Evolutionary conservation across 2,888 invertebrate species (phyloP), one percentile per base, ranked within the genome.

Genomic region (Ornithoptera priamus): DNA sequence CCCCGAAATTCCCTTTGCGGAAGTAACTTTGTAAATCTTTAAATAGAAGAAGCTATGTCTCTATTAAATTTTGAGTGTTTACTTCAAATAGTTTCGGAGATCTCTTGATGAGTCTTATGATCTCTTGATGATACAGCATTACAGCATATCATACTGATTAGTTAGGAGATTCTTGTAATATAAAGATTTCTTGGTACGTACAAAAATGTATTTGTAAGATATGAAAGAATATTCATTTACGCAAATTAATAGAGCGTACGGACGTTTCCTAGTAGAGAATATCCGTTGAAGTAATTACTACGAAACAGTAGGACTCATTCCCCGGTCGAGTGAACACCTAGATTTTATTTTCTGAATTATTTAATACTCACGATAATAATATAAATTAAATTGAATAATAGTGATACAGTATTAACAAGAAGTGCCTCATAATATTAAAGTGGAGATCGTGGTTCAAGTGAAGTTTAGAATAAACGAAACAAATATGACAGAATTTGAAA

Each of bases 401-500:
- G 18, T 17, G 10, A 5, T 50, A 50, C 1, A 50, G 10, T 10
- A 39, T 39, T 39, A 39, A 50, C 10, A 17, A 8, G 0, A 39
- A 60, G 17, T 12, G 24, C 10, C 17, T 36, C 36, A 60, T 12
- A 60, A 36, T 60, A n/a, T 30, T 18, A 3, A 36, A 36, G 60
- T 39, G 36, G 5, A 15, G 0, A 5, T 15, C 50, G 0, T 39
- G 10, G 39, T 39, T 39, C 39, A 39, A 39, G 39, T 39, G 39
- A 39, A 39, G 39, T 39, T 39, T 39, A 10, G 3, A 2, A 39
- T 18, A 30, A 20, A 42, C 64, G 39, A 46, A n/a, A 17, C 62
- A 60, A 78, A 72, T 70, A 89, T 88, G 86, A 75, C 84, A 36
- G 89, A 85, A 12, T 84, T 81, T 70, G 86, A 89, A 4, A 89